Percentiles rank a stretch among this genome's conserved stretches.
These are phyloP conservation scores for Sphaerophoria rueppellii DNA, from an alignment of 2,888 invertebrate species.

Conservation along the genomic window DNA sequence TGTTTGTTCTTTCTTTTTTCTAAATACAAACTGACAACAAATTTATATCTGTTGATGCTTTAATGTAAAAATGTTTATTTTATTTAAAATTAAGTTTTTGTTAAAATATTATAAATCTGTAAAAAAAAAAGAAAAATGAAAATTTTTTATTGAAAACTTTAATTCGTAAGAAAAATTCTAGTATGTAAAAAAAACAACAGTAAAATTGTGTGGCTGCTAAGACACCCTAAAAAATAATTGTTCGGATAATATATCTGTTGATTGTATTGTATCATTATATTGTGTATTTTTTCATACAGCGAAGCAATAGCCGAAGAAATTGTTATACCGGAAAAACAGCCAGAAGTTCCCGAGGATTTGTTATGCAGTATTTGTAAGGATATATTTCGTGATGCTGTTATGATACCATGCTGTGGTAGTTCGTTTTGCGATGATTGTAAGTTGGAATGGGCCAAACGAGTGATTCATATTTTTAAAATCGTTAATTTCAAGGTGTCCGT, in stretches of 20 bases:
- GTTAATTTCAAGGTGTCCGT: conserved; percentile 88
- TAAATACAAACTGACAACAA: too few relatives aligned
- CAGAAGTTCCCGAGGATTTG: conserved; percentile 94
- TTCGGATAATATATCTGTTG: conserved; percentile 24
- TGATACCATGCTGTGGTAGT: conserved; percentile 99
- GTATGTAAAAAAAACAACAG: not conserved
- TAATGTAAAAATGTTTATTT: too few relatives aligned
- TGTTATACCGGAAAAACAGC: conserved; percentile 82
- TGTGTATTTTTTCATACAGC: conserved; percentile 22
- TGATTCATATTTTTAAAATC: conserved; percentile 14
- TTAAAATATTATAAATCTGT: too few relatives aligned
- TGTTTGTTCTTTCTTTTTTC: too few relatives aligned
- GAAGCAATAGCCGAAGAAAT: conserved; percentile 51
- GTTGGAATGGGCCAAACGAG: conserved; percentile 75
- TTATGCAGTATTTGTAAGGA: conserved; percentile 96
- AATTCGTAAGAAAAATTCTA: not conserved
- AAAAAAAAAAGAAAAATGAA: not conserved
- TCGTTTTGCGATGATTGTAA: conserved; percentile 99
- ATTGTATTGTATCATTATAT: not conserved
- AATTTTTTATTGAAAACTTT: not conserved
- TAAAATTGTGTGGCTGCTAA: not conserved
- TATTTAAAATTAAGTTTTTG: too few relatives aligned
- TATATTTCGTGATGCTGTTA: conserved; percentile 96
- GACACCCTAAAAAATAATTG: not conserved
- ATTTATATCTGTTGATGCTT: too few relatives aligned